Evolutionary conservation across 2,888 invertebrate species (phyloP), one percentile per base, ranked within the genome.

Genomic region (Leptinotarsa haldemani): DNA sequence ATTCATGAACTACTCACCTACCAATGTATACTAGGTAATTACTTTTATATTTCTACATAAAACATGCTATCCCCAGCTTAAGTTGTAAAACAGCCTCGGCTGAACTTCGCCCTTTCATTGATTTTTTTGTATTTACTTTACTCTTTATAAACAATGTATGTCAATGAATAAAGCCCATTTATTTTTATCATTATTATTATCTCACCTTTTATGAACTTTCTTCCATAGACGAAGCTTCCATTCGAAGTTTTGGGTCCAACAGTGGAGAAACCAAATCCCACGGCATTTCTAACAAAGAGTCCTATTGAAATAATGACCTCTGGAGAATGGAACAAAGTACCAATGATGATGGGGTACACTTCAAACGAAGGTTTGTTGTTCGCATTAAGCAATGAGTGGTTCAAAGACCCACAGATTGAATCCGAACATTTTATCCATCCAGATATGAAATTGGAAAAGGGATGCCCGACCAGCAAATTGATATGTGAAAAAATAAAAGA

Each of bases 261-360:
- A 2, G 46, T 76, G 13, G 76, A 75, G 66, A 69, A 68, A 65
- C 52, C 64, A 65, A 76, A 72, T 53, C 50, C 69, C 1, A 67
- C 74, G 48, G 77, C 75, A 2, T 77, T 82, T 56, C 52, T 82
- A 7, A 73, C 75, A 2, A 72, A 71, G 53, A 50, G 76, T 40
- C 82, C 82, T 0, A 7, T 76, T 4, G 75, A 80, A 4, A 67
- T 80, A n/a, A 73, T 82, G 0, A 64, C 40, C 30, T 67, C 74
- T 20, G 80, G 81, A 16, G 73, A 79, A 15, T 80, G 78, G 52
- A 78, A 78, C 22, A 61, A 79, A 46, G 81, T 82, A 12, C 82
- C 82, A 4, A 74, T 80, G 25, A 75, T 82, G 15, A 70, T 77
- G n/a, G 74, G 75, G 20, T 75, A 73, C 25, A 65, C 46, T 64